A percentile compares a stretch with the other conserved stretches of the same genome.
These are phyloP conservation scores for Tigriopus californicus DNA, from an alignment of 2,888 invertebrate genomes.

Conservation along the genomic window DNA sequence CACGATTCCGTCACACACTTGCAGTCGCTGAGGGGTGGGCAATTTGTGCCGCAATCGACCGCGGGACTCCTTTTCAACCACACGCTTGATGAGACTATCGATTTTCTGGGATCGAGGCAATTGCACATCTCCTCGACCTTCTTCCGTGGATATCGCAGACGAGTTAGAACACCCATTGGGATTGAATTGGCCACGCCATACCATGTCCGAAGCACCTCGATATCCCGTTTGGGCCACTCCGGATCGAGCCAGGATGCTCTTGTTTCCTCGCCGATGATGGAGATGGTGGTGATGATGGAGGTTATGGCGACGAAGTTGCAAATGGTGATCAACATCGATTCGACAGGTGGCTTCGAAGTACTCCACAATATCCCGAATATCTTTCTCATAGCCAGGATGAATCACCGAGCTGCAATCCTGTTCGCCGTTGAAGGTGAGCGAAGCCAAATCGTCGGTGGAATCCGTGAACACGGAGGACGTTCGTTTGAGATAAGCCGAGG, in stretches of 20 bases:
- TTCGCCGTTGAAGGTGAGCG: background rate
- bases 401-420: background rate
- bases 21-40: conserved; percentile 37
- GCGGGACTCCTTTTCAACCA: conserved; percentile 13
- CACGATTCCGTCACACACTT: conserved; percentile 69
- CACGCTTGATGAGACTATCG: conserved; percentile 16
- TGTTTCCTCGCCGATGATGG: background rate
- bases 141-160: background rate
- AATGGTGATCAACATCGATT: background rate
- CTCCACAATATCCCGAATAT: conserved; percentile 52
- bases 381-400: conserved; percentile 17
- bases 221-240: too few relatives aligned
- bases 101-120: conserved; percentile 20
- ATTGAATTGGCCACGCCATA: background rate
- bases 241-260: background rate
- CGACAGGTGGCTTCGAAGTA: conserved; percentile 56
- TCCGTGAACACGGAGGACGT: conserved; percentile 68
- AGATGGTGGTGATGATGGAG: too few relatives aligned
- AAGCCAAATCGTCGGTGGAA: conserved; percentile 54
- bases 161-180: background rate
- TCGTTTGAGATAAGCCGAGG: conserved; percentile 30
- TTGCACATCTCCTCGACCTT: background rate
- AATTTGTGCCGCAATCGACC: background rate
- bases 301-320: background rate
- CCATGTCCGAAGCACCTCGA: too few relatives aligned